Conservation (phyloP, 2,797 vertebrate genomes). For the Xerus rutilus region DNA sequence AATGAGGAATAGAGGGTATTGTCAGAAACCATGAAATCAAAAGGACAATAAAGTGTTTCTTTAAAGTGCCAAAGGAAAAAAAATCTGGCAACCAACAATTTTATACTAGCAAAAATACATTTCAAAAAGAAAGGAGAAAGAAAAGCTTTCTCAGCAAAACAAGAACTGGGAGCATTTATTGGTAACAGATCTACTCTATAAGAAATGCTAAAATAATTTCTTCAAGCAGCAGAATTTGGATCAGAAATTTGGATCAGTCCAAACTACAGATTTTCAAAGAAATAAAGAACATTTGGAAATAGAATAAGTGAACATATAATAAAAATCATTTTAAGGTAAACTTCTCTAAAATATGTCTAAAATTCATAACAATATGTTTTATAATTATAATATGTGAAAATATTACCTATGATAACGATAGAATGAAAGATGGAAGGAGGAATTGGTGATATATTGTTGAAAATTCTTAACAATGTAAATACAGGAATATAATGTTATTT, state of each 20-base stretch:
- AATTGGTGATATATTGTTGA: background rate
- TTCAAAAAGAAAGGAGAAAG: conserved; percentile 4
- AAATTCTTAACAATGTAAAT: background rate
- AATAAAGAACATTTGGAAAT: background rate
- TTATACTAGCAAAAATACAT: background rate
- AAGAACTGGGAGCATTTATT: background rate
- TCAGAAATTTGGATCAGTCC: background rate
- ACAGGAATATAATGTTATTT: background rate
- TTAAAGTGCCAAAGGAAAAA: background rate
- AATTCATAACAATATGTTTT: background rate
- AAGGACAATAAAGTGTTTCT: background rate
- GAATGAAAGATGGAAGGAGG: background rate
- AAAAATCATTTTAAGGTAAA: background rate
- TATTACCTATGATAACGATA: background rate
- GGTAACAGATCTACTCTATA: background rate
- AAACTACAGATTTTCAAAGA: background rate
- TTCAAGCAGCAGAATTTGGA: background rate
- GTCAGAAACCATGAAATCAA: background rate
- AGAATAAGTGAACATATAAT: background rate
- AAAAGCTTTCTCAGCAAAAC: background rate
- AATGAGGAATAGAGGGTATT: background rate
- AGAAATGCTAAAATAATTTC: background rate
- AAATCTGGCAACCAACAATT: background rate
- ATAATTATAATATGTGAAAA: background rate
- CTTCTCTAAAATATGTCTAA: background rate